A percentile compares a stretch with the other conserved stretches of the same genome.
Evolutionary conservation across 53 echinoderm and acorn worm genomes (phyloP).

Genomic region (Patiria pectinifera): DNA sequence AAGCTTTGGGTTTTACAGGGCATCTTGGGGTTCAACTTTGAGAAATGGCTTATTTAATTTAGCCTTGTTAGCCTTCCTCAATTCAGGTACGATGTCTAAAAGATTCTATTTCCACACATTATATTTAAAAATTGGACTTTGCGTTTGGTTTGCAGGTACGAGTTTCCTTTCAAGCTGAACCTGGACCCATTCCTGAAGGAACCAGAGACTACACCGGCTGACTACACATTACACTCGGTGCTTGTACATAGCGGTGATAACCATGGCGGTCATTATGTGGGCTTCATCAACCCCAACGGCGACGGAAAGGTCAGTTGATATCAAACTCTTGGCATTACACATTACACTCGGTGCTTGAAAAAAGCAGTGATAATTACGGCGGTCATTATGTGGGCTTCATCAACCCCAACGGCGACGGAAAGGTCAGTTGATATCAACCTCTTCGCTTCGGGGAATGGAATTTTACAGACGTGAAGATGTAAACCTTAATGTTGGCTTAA

Average conservation of each 20-base stretch:
- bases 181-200: slow-evolving; percentile 89
- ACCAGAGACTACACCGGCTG: slow-evolving; percentile 84
- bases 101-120: no score
- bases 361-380: slow-evolving; percentile 97
- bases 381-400: slow-evolving; percentile 99
- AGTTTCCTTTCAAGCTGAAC: slow-evolving; percentile 94
- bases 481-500: no score
- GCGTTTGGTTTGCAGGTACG: slow-evolving; percentile 70
- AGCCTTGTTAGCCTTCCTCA: no score
- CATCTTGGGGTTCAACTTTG: no score
- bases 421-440: slow-evolving; percentile 60
- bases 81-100: no score
- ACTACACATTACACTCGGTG: slow-evolving; percentile 96
- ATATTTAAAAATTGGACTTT: no score
- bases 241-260: slow-evolving; percentile 98
- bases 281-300: slow-evolving; percentile 93
- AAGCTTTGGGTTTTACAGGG: no score
- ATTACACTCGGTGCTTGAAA: slow-evolving; percentile 92
- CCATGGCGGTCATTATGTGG: slow-evolving; percentile 98
- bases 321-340: slow-evolving; percentile 59
- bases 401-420: slow-evolving; percentile 94
- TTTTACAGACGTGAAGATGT: no score
- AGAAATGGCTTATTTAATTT: no score
- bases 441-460: no score
- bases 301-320: slow-evolving; percentile 86